Conservation (phyloP, 2,888 invertebrate species). For the Trissolcus brochymenae region DNA sequence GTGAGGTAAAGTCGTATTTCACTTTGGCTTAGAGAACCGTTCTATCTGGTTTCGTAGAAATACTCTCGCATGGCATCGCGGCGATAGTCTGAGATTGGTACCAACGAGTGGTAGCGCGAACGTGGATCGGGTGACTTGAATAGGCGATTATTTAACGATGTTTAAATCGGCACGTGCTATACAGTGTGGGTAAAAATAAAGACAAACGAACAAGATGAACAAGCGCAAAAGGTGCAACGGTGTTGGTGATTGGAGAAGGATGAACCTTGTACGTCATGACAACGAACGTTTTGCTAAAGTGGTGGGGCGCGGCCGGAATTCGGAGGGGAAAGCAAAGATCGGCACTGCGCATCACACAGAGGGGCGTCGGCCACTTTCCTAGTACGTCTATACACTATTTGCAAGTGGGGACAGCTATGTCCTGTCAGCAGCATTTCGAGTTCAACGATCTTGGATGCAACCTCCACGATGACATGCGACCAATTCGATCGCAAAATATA, state of each 20-base stretch:
- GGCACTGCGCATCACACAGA: constrained; percentile 52
- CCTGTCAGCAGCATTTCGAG: constrained; percentile 66
- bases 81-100: constrained; percentile 63
- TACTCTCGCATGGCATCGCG: constrained; percentile 65
- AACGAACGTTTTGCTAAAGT: constrained; percentile 28
- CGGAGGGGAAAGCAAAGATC: constrained; percentile 54
- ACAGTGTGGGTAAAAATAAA: constrained; percentile 42
- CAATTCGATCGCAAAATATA: constrained; percentile 54
- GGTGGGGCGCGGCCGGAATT: constrained; percentile 47
- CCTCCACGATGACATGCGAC: constrained; percentile 57
- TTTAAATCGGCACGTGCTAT: constrained; percentile 37
- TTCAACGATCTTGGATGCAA: constrained; percentile 74
- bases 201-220: constrained; percentile 35
- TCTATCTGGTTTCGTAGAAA: constrained; percentile 69
- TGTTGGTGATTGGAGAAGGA: constrained; percentile 47
- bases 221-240: constrained; percentile 27
- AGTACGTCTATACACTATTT: constrained; percentile 47
- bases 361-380: constrained; percentile 54
- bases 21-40: constrained; percentile 52
- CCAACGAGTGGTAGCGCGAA: constrained; percentile 51
- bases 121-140: constrained; percentile 59
- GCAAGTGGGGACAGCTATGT: constrained; percentile 63
- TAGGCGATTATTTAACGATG: constrained; percentile 60
- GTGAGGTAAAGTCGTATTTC: constrained; percentile 51
- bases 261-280: constrained; percentile 41